A percentile compares a stretch with the other conserved stretches of the same genome.
Evolutionary conservation across 2,888 invertebrate genomes (phyloP).

Genomic region (Oxytorus armatus): DNA sequence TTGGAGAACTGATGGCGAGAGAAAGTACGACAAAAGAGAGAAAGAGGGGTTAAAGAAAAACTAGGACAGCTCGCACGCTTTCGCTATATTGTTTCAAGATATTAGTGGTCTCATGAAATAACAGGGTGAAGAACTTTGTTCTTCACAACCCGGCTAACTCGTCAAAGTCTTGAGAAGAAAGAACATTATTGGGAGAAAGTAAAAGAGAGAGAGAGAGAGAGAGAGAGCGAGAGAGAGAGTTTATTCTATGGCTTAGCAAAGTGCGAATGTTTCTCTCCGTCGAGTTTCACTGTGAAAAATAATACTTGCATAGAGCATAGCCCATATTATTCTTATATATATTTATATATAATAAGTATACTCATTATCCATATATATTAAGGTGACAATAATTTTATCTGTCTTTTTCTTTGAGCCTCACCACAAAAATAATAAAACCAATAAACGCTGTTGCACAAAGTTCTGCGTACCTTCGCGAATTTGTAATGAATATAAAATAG

Average conservation of each 20-base stretch:
- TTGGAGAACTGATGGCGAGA: neutral
- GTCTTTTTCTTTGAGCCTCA: no score
- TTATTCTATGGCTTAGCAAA: conserved; percentile 53
- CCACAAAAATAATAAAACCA: no score
- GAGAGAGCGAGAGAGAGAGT: conserved; percentile 29
- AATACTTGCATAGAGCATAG: neutral
- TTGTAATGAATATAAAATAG: no score
- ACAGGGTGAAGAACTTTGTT: conserved; percentile 34
- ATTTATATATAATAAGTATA: no score
- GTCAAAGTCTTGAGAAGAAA: conserved; percentile 28
- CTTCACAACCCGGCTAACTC: conserved; percentile 35
- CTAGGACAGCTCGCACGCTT: conserved; percentile 34
- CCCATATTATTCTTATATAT: conserved; percentile 39
- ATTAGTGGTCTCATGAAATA: conserved; percentile 61
- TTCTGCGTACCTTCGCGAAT: no score
- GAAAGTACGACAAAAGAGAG: neutral
- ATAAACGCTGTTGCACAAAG: no score
- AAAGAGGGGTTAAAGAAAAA: conserved; percentile 14
- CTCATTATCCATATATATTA: no score
- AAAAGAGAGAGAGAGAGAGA: neutral
- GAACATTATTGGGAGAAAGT: neutral
- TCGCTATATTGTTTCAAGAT: conserved; percentile 53
- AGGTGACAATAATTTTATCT: no score
- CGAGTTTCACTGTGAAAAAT: conserved; percentile 18
- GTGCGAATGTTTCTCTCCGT: conserved; percentile 60